Evolutionary conservation across 2,888 invertebrate genomes (phyloP).

Genomic region (Chaetogeoica ovagalla): DNA sequence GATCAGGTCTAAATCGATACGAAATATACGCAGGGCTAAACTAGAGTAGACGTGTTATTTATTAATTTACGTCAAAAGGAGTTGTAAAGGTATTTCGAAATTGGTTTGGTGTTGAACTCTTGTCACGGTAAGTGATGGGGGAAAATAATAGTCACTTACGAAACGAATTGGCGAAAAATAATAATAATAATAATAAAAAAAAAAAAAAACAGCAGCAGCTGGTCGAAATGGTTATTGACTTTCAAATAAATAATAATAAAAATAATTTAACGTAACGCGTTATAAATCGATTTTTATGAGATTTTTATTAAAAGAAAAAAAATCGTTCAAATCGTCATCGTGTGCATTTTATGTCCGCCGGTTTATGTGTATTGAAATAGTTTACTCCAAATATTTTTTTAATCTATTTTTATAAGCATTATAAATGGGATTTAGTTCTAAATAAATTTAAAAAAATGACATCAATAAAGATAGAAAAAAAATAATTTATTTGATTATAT

Average conservation of each 20-base stretch:
- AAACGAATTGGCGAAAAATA: background rate
- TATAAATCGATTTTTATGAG: slow-evolving; percentile 35
- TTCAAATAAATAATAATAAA: slow-evolving; percentile 9
- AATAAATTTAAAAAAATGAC: slow-evolving; percentile 14
- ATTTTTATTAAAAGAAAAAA: background rate
- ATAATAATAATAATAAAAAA: slow-evolving; percentile 17
- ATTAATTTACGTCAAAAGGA: background rate
- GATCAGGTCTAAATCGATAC: background rate
- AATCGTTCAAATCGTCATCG: background rate
- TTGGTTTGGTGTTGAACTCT: background rate
- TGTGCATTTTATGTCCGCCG: slow-evolving; percentile 11
- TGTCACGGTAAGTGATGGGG: background rate
- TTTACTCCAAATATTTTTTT: background rate
- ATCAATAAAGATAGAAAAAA: background rate
- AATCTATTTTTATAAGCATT: slow-evolving; percentile 22
- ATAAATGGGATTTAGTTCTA: background rate
- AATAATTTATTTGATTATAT: background rate
- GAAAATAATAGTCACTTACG: background rate
- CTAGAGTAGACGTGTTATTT: background rate
- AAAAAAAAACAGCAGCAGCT: slow-evolving; percentile 11
- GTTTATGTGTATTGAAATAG: slow-evolving; percentile 9
- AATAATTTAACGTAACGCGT: background rate
- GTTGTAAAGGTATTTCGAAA: background rate
- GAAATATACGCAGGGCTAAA: background rate
- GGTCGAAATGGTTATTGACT: slow-evolving; percentile 2